Evolutionary conservation across 2,113 vertebrate species (phyloP).

Genomic region (Zeus faber): DNA sequence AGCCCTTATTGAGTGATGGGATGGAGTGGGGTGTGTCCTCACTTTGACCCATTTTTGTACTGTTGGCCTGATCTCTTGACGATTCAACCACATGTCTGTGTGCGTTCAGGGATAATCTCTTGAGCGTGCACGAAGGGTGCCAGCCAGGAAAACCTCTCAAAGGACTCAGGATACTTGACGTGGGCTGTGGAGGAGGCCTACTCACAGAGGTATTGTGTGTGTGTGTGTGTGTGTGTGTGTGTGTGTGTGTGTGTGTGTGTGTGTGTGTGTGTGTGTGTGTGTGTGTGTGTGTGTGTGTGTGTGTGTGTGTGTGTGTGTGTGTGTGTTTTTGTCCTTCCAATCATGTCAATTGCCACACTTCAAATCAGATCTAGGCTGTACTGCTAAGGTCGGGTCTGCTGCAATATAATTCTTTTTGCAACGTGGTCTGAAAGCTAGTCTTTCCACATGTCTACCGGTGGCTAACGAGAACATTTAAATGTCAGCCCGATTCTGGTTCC

Average conservation of each 20-base stretch:
- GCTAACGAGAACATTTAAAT: constrained; percentile 13
- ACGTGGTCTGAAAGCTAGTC: constrained; percentile 1
- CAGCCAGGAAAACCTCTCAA: constrained; percentile 81
- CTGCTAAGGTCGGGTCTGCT: neutral
- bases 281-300: constrained; percentile 7
- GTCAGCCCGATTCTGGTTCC: constrained; percentile 23
- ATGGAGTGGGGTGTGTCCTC: no score
- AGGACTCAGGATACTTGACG: constrained; percentile 85
- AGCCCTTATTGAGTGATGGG: no score
- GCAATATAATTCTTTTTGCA: no score
- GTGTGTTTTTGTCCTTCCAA: constrained; percentile 8
- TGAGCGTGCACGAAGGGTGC: constrained; percentile 74
- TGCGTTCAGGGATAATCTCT: constrained; percentile 84
- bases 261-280: constrained; percentile 18
- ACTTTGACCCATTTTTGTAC: no score
- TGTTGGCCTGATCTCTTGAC: no score
- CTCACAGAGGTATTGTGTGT: constrained; percentile 83
- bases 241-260: constrained; percentile 9
- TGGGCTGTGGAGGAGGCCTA: constrained; percentile 93
- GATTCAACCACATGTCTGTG: constrained; percentile 21
- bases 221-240: constrained; percentile 19
- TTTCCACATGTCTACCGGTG: constrained; percentile 20
- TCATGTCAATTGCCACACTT: constrained; percentile 23
- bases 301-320: constrained; percentile 18
- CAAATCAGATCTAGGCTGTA: constrained; percentile 21